Conservation (phyloP, 2,797 vertebrate genomes). For the Lophotriccus pileatus region DNA sequence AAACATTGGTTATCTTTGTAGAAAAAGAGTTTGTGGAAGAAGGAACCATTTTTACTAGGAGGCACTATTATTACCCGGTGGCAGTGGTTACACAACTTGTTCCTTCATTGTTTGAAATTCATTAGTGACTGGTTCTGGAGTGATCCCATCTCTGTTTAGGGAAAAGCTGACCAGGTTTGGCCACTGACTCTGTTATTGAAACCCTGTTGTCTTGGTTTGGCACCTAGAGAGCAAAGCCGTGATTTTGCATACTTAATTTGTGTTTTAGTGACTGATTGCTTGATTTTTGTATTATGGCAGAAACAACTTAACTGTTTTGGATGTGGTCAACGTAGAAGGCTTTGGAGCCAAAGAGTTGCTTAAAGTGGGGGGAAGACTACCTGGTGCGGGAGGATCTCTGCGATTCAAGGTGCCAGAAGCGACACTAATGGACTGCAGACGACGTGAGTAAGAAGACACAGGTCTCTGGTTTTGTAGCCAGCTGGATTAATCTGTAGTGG, state of each 20-base stretch:
- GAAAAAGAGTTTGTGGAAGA: not conserved
- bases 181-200: not conserved
- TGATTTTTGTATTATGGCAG: conserved; percentile 68
- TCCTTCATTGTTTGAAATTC: not conserved
- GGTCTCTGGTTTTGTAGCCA: not conserved
- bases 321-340: conserved; percentile 89
- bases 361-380: conserved; percentile 90
- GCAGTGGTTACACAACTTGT: not conserved
- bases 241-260: not conserved
- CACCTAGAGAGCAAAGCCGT: not conserved
- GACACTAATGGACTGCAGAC: conserved; percentile 93
- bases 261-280: not conserved
- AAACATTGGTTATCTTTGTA: not conserved
- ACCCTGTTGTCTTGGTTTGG: not conserved
- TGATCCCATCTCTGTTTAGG: not conserved
- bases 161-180: not conserved
- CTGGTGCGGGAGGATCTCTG: conserved; percentile 87
- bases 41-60: not conserved
- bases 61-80: not conserved
- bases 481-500: not conserved
- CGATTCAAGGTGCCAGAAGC: conserved; percentile 98
- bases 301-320: conserved; percentile 94
- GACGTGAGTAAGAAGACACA: conserved; percentile 81
- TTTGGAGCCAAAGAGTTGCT: conserved; percentile 92
- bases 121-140: not conserved